phyloP scores from a whole-genome alignment of 2,888 invertebrate species.

The Drosophila setosimentum region DNA sequence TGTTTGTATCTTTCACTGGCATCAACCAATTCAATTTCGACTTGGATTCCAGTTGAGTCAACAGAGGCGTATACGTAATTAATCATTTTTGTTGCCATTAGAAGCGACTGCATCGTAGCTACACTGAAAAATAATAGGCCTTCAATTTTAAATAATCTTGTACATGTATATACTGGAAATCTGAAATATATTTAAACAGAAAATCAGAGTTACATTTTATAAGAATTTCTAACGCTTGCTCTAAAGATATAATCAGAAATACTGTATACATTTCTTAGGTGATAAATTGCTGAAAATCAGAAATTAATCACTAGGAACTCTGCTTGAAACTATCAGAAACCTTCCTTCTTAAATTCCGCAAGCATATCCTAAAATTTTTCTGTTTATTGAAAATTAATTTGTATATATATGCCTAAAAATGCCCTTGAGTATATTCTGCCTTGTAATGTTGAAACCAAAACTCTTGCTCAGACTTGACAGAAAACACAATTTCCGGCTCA shows the following conservation, averaged over 20 bases:
- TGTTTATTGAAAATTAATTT: neutral
- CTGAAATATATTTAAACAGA: neutral
- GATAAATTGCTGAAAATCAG: neutral
- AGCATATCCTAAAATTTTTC: neutral
- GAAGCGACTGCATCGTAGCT: slow-evolving; percentile 19
- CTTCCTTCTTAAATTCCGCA: neutral
- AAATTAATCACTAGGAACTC: neutral
- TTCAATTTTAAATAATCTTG: neutral
- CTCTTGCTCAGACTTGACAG: neutral
- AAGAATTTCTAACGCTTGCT: neutral
- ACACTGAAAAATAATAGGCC: neutral
- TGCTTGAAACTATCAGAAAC: neutral
- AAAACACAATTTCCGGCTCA: slow-evolving; percentile 67
- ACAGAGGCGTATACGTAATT: slow-evolving; percentile 52
- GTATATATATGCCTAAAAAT: neutral
- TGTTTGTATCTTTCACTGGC: slow-evolving; percentile 22
- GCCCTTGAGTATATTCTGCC: neutral
- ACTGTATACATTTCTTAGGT: neutral
- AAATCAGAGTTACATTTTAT: neutral
- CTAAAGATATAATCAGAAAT: neutral
- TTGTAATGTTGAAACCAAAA: neutral
- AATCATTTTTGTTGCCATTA: slow-evolving; percentile 50
- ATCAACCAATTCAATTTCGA: slow-evolving; percentile 42
- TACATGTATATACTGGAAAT: neutral
- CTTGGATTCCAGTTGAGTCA: slow-evolving; percentile 7